Conservation (phyloP, 2,797 vertebrate genomes). For the Sebastes paucispinis region DNA sequence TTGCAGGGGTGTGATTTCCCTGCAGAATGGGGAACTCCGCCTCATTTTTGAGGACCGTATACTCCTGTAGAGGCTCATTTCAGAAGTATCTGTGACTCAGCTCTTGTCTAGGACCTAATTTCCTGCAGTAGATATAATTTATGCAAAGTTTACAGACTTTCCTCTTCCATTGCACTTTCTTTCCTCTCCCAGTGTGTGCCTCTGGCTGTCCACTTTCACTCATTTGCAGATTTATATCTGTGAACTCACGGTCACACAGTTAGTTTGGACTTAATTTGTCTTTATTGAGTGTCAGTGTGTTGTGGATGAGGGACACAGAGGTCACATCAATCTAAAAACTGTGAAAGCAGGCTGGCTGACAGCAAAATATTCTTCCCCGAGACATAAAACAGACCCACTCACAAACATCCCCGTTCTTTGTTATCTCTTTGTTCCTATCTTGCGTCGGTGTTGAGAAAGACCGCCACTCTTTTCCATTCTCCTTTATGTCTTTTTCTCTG, state of each 20-base stretch:
- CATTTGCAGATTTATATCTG: neutral
- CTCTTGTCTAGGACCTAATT: neutral
- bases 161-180: neutral
- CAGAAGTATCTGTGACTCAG: constrained; percentile 25
- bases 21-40: neutral
- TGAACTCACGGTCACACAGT: neutral
- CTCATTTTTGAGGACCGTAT: neutral
- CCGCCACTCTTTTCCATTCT: constrained; percentile 17
- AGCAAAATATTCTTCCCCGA: constrained; percentile 23
- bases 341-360: constrained; percentile 5
- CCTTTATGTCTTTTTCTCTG: constrained; percentile 13
- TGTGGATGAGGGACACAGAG: neutral
- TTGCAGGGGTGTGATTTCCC: constrained; percentile 26
- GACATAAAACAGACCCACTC: constrained; percentile 24
- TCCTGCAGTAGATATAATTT: constrained; percentile 13
- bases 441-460: constrained; percentile 4
- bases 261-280: constrained; percentile 16
- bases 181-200: neutral
- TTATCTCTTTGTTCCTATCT: constrained; percentile 41
- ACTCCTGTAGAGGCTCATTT: neutral
- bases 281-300: constrained; percentile 4
- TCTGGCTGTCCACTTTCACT: neutral
- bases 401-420: constrained; percentile 8
- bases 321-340: constrained; percentile 24
- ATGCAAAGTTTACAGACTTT: constrained; percentile 7